A percentile compares a stretch with the other conserved stretches of the same genome.
Evolutionary conservation across 2,113 vertebrate genomes (phyloP).

Genomic region (Plectropomus leopardus): DNA sequence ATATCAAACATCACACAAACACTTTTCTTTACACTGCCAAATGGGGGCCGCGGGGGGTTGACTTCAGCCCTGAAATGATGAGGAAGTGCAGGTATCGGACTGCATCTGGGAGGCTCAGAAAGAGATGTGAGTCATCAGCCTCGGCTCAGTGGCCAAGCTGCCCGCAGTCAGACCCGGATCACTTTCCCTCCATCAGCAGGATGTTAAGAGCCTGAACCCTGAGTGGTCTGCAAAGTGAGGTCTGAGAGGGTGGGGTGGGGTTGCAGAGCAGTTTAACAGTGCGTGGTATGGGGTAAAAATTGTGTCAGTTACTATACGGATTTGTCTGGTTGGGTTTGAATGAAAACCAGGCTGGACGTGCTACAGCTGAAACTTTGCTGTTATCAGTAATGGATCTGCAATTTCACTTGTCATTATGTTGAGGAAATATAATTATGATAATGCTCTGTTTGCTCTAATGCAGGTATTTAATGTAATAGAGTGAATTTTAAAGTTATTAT

Average conservation of each 20-base stretch:
- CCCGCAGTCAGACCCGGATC: constrained; percentile 65
- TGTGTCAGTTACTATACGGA: neutral
- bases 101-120: constrained; percentile 55
- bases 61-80: constrained; percentile 48
- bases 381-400: constrained; percentile 27
- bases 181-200: constrained; percentile 68
- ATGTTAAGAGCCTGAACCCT: constrained; percentile 65
- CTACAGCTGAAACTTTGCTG: constrained; percentile 32
- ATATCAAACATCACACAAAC: constrained; percentile 36
- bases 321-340: constrained; percentile 26
- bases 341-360: constrained; percentile 20
- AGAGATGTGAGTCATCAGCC: constrained; percentile 64
- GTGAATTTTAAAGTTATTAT: constrained; percentile 12
- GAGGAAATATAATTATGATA: constrained; percentile 23
- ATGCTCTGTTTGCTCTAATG: constrained; percentile 2
- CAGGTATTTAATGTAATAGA: neutral
- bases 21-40: constrained; percentile 6
- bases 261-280: constrained; percentile 29
- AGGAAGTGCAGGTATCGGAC: constrained; percentile 50
- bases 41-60: constrained; percentile 7
- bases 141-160: constrained; percentile 57
- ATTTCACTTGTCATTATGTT: neutral
- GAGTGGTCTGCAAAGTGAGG: constrained; percentile 59
- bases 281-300: constrained; percentile 39
- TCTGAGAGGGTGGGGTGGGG: constrained; percentile 30